Evolutionary conservation across 2,888 invertebrate species (phyloP).

Genomic region (Chalcis sispes): DNA sequence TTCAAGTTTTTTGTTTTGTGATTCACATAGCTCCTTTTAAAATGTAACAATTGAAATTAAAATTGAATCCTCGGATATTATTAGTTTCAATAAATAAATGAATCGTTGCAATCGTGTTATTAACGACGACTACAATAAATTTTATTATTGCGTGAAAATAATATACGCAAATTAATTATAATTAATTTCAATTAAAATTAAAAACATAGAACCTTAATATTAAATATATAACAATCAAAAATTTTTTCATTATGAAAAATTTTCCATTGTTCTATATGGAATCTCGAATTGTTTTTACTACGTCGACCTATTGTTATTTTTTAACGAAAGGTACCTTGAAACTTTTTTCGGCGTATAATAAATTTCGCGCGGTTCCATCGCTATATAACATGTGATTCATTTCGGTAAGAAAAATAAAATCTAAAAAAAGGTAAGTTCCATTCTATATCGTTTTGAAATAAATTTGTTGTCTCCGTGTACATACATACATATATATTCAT

Average conservation of each 20-base stretch:
- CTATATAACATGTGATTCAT: slow-evolving; percentile 5
- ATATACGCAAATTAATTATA: too few species aligned
- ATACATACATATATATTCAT: not conserved
- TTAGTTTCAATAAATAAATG: too few species aligned
- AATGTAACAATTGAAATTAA: slow-evolving; percentile 2
- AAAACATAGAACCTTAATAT: not conserved
- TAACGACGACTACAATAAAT: too few species aligned
- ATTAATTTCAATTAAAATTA: too few species aligned
- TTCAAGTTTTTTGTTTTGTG: slow-evolving; percentile 30
- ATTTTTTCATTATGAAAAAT: too few species aligned
- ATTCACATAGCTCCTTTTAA: slow-evolving; percentile 21
- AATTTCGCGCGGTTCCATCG: not conserved
- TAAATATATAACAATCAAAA: not conserved
- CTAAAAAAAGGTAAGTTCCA: slow-evolving; percentile 7
- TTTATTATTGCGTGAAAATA: too few species aligned
- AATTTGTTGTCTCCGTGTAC: too few species aligned
- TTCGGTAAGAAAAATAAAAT: slow-evolving; percentile 6
- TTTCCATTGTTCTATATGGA: too few species aligned
- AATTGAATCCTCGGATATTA: not conserved
- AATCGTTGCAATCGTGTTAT: too few species aligned
- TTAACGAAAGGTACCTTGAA: not conserved
- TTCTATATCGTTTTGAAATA: too few species aligned
- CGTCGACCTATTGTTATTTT: too few species aligned
- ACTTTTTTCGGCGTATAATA: slow-evolving; percentile 14
- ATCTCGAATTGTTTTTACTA: too few species aligned